phyloP scores from a whole-genome alignment of 2,797 vertebrate genomes.

The Pseudopleuronectes americanus region DNA sequence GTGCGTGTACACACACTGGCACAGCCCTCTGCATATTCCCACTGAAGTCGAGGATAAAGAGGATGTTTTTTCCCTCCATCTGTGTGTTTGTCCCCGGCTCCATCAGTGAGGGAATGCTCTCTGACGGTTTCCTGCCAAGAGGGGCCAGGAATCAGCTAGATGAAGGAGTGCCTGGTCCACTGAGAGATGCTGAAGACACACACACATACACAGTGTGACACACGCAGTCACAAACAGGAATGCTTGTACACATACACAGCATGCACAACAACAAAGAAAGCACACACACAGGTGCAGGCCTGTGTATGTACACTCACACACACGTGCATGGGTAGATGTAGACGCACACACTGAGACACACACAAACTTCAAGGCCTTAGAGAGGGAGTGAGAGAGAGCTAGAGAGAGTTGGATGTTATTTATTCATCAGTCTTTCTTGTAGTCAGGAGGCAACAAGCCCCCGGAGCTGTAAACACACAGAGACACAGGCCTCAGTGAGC shows the following conservation, averaged over 20 bases:
- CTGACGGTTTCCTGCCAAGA: slow-evolving; percentile 80
- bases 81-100: slow-evolving; percentile 82
- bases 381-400: slow-evolving; percentile 60
- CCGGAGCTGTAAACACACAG: slow-evolving; percentile 85
- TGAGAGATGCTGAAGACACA: slow-evolving; percentile 74
- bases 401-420: slow-evolving; percentile 84
- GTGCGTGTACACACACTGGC: slow-evolving; percentile 22
- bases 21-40: slow-evolving; percentile 78
- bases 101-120: slow-evolving; percentile 75
- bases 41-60: slow-evolving; percentile 85
- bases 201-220: slow-evolving; percentile 41
- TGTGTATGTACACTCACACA: slow-evolving; percentile 22
- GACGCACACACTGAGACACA: slow-evolving; percentile 20
- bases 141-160: slow-evolving; percentile 75
- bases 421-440: slow-evolving; percentile 85
- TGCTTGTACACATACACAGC: slow-evolving; percentile 32
- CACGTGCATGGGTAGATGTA: slow-evolving; percentile 11
- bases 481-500: slow-evolving; percentile 71
- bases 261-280: slow-evolving; percentile 18
- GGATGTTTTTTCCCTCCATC: slow-evolving; percentile 78
- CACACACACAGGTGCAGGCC: slow-evolving; percentile 18
- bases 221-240: slow-evolving; percentile 65
- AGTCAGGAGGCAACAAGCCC: slow-evolving; percentile 84
- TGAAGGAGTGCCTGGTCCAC: slow-evolving; percentile 73
- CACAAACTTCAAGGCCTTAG: slow-evolving; percentile 73